Evolutionary conservation across 2,888 invertebrate species (phyloP), one percentile per base, ranked within the genome.

Genomic region (Elaeidobius kamerunicus): DNA sequence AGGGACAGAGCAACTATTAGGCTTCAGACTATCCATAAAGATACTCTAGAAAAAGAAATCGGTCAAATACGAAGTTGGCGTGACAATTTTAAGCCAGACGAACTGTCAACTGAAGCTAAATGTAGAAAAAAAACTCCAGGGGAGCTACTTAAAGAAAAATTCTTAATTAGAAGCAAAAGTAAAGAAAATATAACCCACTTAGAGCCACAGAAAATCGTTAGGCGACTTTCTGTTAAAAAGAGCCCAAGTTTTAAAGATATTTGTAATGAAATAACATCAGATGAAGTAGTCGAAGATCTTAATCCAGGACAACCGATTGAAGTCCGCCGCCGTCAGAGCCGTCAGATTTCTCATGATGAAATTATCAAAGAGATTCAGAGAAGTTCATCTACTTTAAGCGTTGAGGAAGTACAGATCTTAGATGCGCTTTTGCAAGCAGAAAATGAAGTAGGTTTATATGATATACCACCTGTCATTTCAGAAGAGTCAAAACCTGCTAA

Each of bases 1-100:
- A 78, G 90, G 9, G 86, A 86, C 55, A 77, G 89, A 27, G 80
- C 86, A 1, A 85, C 88, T 15, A 86, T 90, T 7, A 77, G 89
- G 45, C 74, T 90, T 32, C 84, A 85, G 58, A 88, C 88, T 1
- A 76, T 85, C 3, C 72, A 73, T 52, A 67, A 65, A 39, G 69
- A 69, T 43, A 65, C 67, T 46, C 52, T 67, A 32, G 63, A 64
- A 9, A 56, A 63, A 43, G 65, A 54, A 61, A 71, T 16, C 60
- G 73, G 57, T 9, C 58, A 51, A 11, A 62, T 62, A n/a, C 65
- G 58, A 63, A 69, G 66, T 64, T 85, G 85, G 85, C 76, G 85
- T 47, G 79, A 84, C 64, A 82, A 80, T 60, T 75, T 85, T 46
- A 64, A 70, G 48, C 79, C 80, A 0, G 78, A 81, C 1, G 83